Base-by-base conservation (phyloP, 64 coral and sea anemone genomes). In the Platygyra sinensis region DNA sequence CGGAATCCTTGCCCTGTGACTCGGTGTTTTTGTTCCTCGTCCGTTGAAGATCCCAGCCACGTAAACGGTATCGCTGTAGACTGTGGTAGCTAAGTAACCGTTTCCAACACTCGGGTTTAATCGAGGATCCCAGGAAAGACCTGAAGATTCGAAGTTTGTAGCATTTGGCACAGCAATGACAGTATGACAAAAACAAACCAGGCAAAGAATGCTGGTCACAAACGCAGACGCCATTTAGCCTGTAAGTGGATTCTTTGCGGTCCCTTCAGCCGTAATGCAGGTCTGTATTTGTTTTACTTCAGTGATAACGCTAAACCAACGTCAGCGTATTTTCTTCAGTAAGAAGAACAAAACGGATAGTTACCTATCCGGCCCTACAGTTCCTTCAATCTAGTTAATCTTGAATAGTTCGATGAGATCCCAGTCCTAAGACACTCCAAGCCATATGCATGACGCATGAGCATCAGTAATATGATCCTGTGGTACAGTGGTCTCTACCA, bases 51-150 rank as follows among this genome's bases (percentile, higher is more conserved):
- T 80, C 33, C 97, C 97, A 72, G 94, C 91, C 8, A 96, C 87
- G 61, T 91, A 99, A 50, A 99, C 51, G 0, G 97, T 93, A 62
- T 95, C 84, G 25, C 91, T 96, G 74, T 90, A 99, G 2, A 96
- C 91, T 22, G 82, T 88, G 39, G 97, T 99, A 20, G 97, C 88
- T 16, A 99, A 85, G 67, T 91, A 99, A 1, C 97, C 97, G 67
- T 99, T 99, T 7, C 97, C 97, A n/a, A 99, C 78, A 25, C 91
- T 95, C 8, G 97, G 91, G 88, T 96, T 93, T 29, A 99, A 79
- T 33, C 87, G 64, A 11, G 67, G 75, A 52, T 95, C 87, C 0
- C 8, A 31, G 8, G 93, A 84, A 17, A 98, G 90, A 74, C 29
- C 30, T 28, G 76, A 51, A 19, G 90, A 87, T 62, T 94, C 93